Evolutionary conservation across 53 echinoderm and acorn worm genomes (phyloP).

Genomic region (Holothuria leucospilota): DNA sequence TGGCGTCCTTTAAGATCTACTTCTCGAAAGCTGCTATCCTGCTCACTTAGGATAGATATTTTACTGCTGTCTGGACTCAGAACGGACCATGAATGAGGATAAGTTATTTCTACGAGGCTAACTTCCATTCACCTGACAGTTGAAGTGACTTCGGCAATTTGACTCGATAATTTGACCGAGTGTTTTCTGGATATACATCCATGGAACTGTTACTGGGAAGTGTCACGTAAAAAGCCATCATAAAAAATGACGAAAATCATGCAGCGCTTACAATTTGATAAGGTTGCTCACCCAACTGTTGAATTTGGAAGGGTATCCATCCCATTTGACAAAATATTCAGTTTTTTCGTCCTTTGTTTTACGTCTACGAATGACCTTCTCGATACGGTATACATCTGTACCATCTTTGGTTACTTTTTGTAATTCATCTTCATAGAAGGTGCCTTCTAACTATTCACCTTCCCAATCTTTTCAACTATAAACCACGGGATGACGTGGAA

Average conservation of each 20-base stretch:
- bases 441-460: background rate
- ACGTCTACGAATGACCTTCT: background rate
- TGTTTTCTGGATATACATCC: slow-evolving; percentile 31
- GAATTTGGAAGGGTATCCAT: background rate
- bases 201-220: slow-evolving; percentile 35
- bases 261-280: background rate
- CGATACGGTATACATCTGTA: background rate
- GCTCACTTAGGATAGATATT: too few relatives aligned
- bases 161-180: background rate
- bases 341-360: background rate
- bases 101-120: slow-evolving; percentile 16
- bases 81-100: slow-evolving; percentile 27
- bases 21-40: background rate
- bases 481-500: background rate
- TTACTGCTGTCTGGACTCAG: background rate
- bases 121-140: too few relatives aligned
- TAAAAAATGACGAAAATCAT: background rate
- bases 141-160: too few relatives aligned
- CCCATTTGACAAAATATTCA: slow-evolving; percentile 36
- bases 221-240: background rate
- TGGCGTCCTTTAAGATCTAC: background rate
- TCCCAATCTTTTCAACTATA: slow-evolving; percentile 41
- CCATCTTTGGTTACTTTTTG: slow-evolving; percentile 47
- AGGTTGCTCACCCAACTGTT: background rate
- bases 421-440: slow-evolving; percentile 56